Conservation (phyloP, 2,113 vertebrate genomes). For the Geococcyx californianus region DNA sequence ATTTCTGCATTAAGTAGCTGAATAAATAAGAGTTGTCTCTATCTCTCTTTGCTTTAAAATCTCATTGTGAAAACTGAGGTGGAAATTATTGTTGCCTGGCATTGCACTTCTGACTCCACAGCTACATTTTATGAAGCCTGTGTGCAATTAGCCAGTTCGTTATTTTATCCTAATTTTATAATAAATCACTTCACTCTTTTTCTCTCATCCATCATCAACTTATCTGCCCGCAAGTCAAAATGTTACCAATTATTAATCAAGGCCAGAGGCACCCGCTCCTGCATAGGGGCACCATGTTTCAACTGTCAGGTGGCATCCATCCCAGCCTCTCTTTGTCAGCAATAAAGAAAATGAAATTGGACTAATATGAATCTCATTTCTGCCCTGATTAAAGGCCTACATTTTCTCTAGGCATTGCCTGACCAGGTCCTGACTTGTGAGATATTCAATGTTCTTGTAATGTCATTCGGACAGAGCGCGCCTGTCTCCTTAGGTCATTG, state of each 20-base stretch:
- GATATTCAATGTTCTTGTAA: conserved; percentile 86
- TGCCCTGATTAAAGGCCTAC: conserved; percentile 92
- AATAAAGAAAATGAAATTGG: conserved; percentile 94
- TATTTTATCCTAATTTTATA: conserved; percentile 80
- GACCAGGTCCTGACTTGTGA: conserved; percentile 82
- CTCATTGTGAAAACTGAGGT: conserved; percentile 45
- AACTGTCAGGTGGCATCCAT: conserved; percentile 92
- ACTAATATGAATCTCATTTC: conserved; percentile 91
- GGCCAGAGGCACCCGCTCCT: conserved; percentile 80
- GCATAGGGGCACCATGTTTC: conserved; percentile 83
- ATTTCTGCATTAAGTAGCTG: neutral
- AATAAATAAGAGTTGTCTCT: neutral
- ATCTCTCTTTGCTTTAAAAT: neutral
- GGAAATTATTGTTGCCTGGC: conserved; percentile 59
- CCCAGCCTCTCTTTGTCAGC: conserved; percentile 79
- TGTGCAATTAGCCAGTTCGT: conserved; percentile 69
- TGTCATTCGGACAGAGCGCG: conserved; percentile 88
- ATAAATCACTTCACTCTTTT: conserved; percentile 84
- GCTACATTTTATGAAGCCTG: conserved; percentile 58
- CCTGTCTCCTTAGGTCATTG: conserved; percentile 93
- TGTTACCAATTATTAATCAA: conserved; percentile 89
- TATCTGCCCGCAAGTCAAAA: conserved; percentile 89
- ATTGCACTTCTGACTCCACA: conserved; percentile 43
- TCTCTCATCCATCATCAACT: conserved; percentile 85
- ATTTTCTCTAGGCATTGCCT: conserved; percentile 91